Evolutionary conservation across 2,888 invertebrate species (phyloP), one percentile per base, ranked within the genome.

Genomic region (Oconnorella tubifera): DNA sequence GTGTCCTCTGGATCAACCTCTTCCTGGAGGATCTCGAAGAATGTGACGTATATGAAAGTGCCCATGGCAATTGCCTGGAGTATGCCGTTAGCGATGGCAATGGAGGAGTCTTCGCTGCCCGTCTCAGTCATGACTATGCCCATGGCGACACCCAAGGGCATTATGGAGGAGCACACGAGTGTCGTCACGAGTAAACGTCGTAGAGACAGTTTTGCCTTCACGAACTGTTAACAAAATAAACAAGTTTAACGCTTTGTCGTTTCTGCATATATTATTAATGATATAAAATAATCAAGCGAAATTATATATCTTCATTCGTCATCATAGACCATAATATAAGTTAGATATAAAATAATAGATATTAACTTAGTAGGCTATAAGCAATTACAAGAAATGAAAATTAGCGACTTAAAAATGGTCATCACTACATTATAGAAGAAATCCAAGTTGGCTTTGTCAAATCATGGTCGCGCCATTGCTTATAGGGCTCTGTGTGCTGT

Each of bases 21-120:
- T 63, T 89, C 83, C 14, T 88, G 87, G 75, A 95, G 86, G 65
- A 95, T 90, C 83, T 96, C 95, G 81, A 95, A 94, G 84, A 93
- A 94, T 10, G 94, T 92, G 29, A 96, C 92, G 82, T 94, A 96
- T 4, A 95, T 84, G 48, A 96, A 86, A 0, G 94, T 95, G 14
- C 96, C 96, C n/a, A 90, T 88, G 0, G 95, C 94, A 63, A 95
- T 81, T 3, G 92, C 92, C 84, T 95, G 90, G 29, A 70, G 76
- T 48, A 85, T 70, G 1, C 83, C 82, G 51, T 72, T 66, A 31
- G 59, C 65, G 29, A 69, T 53, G 40, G 70, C 75, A 3, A 76
- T 68, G 31, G 1, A 48, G 33, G 2, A 48, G 48, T 57, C 56
- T n/a, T 65, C 53, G 10, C 62, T 58, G 3, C 68, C 69, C 1